Evolutionary conservation across 1,140 invertebrate genomes (phyloP).

Genomic region (Diachasmimorpha longicaudata): DNA sequence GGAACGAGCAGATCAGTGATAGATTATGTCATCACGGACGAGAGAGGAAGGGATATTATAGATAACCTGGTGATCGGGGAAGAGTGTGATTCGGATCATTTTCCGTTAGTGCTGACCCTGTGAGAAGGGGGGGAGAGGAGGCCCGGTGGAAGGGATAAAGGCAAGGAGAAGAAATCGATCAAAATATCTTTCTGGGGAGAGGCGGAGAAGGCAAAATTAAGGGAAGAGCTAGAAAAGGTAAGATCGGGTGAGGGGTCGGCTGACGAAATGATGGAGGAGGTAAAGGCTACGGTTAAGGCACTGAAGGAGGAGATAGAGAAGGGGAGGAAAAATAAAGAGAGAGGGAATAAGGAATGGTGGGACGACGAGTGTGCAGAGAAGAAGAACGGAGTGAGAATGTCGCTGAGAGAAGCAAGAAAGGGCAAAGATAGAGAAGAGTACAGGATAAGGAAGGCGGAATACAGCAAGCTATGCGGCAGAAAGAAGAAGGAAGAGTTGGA

Average conservation of each 20-base stretch:
- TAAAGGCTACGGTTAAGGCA: neutral
- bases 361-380: neutral
- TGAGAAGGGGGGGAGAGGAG: slow-evolving; percentile 2
- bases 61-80: no score
- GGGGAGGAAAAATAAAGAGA: neutral
- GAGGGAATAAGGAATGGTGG: slow-evolving; percentile 9
- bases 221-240: neutral
- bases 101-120: neutral
- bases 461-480: neutral
- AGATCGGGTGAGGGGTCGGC: neutral
- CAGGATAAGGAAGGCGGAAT: neutral
- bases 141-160: neutral
- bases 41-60: no score
- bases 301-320: neutral
- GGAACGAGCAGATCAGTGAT: slow-evolving; percentile 10
- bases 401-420: neutral
- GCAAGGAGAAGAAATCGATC: neutral
- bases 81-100: no score
- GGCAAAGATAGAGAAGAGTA: neutral
- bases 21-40: slow-evolving; percentile 9
- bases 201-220: no score
- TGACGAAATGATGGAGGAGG: neutral
- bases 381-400: slow-evolving; percentile 10
- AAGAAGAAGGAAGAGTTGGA: slow-evolving; percentile 12
- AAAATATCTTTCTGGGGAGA: no score